Conservation (phyloP, 2,113 vertebrate genomes). For the Pteropus alecto region DNA sequence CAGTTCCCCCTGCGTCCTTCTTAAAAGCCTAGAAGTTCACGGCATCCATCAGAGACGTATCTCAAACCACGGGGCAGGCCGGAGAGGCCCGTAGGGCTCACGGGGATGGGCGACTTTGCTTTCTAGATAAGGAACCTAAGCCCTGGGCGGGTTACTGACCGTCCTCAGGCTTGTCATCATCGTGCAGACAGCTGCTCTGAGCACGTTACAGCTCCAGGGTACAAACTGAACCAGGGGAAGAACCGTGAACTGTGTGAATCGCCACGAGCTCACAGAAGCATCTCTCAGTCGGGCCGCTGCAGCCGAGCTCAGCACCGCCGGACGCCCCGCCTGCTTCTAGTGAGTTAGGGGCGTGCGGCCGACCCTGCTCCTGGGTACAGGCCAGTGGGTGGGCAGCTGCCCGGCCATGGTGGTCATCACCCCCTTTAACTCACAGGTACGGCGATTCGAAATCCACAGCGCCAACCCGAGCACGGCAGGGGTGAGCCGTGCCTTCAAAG, state of each 20-base stretch:
- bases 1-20: not conserved
- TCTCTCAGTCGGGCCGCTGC: too few relatives aligned
- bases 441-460: not conserved
- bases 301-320: too few relatives aligned
- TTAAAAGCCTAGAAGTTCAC: not conserved
- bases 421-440: not conserved
- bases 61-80: not conserved
- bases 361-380: not conserved
- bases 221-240: accelerated
- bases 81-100: not conserved
- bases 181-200: not conserved
- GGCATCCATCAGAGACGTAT: not conserved
- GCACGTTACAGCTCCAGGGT: not conserved
- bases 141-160: not conserved
- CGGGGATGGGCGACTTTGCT: not conserved
- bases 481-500: not conserved
- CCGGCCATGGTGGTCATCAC: accelerated
- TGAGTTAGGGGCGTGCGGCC: not conserved
- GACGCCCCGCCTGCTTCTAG: too few relatives aligned
- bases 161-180: not conserved
- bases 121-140: not conserved
- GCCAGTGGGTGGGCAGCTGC: accelerated
- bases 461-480: too few relatives aligned
- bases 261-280: too few relatives aligned
- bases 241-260: accelerated